Percentiles rank a stretch among this genome's conserved stretches.
phyloP scores from a whole-genome alignment of 2,797 vertebrate species.

The Echeneis naucrates region DNA sequence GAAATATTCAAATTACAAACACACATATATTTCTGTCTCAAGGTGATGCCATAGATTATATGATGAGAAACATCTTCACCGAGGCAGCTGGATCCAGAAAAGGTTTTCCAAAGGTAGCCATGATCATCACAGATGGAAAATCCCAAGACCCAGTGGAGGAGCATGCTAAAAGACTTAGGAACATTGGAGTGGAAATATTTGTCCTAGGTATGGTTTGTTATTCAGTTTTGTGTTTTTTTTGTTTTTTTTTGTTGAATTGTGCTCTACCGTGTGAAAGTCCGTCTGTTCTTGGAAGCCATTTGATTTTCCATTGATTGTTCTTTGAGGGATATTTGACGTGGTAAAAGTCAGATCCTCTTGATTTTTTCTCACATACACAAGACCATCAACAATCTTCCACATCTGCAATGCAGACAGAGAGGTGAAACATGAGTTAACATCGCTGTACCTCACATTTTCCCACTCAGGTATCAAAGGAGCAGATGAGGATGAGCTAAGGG shows the following conservation, averaged over 20 bases:
- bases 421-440: conserved; percentile 24
- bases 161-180: conserved; percentile 92
- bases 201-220: conserved; percentile 90
- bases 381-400: conserved; percentile 41
- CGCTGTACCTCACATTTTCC: conserved; percentile 46
- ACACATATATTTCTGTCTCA: conserved; percentile 42
- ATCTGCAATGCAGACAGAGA: conserved; percentile 59
- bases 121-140: conserved; percentile 99
- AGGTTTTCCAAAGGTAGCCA: conserved; percentile 95
- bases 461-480: conserved; percentile 97
- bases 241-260: conserved; percentile 65
- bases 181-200: conserved; percentile 96
- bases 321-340: conserved; percentile 52
- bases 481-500: conserved; percentile 95
- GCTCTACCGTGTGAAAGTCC: conserved; percentile 62
- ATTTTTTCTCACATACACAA: conserved; percentile 41
- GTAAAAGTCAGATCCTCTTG: conserved; percentile 44
- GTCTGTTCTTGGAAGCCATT: conserved; percentile 68
- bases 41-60: conserved; percentile 96
- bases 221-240: too few species aligned
- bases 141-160: conserved; percentile 98
- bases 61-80: conserved; percentile 92
- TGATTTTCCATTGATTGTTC: conserved; percentile 67
- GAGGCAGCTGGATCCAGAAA: conserved; percentile 93
- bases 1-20: conserved; percentile 1